Evolutionary conservation across 2,888 invertebrate species (phyloP), one percentile per base, ranked within the genome.

Genomic region (Carabus problematicus): DNA sequence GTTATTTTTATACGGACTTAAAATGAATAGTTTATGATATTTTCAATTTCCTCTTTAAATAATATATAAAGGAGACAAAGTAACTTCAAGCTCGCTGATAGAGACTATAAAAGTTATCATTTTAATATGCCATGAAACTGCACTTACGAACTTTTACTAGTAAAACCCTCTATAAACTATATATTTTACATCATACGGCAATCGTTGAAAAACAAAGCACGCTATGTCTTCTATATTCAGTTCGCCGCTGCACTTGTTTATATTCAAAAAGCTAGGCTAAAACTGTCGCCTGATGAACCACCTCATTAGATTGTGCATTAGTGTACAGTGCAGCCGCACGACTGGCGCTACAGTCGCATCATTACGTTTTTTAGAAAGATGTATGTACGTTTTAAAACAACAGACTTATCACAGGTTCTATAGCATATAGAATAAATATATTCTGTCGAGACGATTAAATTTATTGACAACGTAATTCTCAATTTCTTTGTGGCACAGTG

Each of bases 71-170:
- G 12, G 11, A 64, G 45, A 64, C 64, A 54, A 54, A 54, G 19
- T 54, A 19, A 16, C 54, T 55, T 40, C 14, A 43, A 55, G 49
- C 55, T 19, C 41, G 43, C 55, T 54, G 43, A 64, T 54, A 56
- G 56, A 64, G 45, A 43, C 55, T 64, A 64, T 64, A 64, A 64
- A 64, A 64, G 55, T 64, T 64, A 64, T 64, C 64, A 64, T 64
- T 64, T 64, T 55, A 64, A 55, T 64, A 55, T 43, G 12, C 12
- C 55, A 56, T 64, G 56, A 64, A 64, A 64, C 29, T 56, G 56
- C 56, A 56, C 45, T 56, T 64, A 64, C 19, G 64, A 64, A 64
- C 29, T 64, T 64, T 55, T 56, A 39, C 16, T 14, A 56, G 40
- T 64, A 56, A 64, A 64, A 64, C 56, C 12, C 55, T 43, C 58